Percentiles rank a stretch among this genome's conserved stretches.
Evolutionary conservation across 2,797 vertebrate species (phyloP).

Genomic region (Dallia pectoralis): DNA sequence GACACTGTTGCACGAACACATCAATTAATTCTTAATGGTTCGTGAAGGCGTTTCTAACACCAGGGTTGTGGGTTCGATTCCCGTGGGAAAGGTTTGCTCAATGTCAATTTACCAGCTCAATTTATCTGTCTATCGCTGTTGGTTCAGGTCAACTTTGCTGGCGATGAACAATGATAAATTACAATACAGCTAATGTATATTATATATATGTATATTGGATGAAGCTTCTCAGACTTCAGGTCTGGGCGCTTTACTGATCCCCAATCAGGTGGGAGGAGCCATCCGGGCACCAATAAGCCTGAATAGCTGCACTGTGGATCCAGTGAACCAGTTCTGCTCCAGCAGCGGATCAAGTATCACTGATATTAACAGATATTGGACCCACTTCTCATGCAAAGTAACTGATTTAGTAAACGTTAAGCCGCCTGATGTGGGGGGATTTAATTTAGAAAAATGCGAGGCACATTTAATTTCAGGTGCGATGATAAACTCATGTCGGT

Average conservation of each 20-base stretch:
- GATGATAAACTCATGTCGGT: background rate
- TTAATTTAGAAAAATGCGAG: slow-evolving; percentile 1
- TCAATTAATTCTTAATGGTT: no score
- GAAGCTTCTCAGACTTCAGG: no score
- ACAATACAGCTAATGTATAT: background rate
- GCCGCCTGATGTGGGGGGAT: slow-evolving; percentile 9
- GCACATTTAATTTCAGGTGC: slow-evolving; percentile 43
- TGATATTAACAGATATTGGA: slow-evolving; percentile 30
- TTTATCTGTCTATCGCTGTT: background rate
- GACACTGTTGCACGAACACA: no score
- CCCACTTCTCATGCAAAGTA: slow-evolving; percentile 23
- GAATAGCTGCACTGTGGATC: slow-evolving; percentile 29
- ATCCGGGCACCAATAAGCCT: slow-evolving; percentile 50
- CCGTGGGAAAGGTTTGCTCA: no score
- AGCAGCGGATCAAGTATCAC: slow-evolving; percentile 41
- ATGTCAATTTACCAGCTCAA: background rate
- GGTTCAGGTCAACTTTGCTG: background rate
- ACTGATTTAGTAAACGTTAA: background rate
- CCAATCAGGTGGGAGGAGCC: slow-evolving; percentile 62
- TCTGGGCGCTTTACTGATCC: slow-evolving; percentile 36
- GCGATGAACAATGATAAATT: background rate
- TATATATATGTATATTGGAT: no score
- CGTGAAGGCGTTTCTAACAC: no score
- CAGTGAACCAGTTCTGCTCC: background rate
- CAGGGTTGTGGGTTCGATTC: no score